Base-by-base conservation (phyloP, 2,888 invertebrate species). In the Eueremaeus valkanovi region DNA sequence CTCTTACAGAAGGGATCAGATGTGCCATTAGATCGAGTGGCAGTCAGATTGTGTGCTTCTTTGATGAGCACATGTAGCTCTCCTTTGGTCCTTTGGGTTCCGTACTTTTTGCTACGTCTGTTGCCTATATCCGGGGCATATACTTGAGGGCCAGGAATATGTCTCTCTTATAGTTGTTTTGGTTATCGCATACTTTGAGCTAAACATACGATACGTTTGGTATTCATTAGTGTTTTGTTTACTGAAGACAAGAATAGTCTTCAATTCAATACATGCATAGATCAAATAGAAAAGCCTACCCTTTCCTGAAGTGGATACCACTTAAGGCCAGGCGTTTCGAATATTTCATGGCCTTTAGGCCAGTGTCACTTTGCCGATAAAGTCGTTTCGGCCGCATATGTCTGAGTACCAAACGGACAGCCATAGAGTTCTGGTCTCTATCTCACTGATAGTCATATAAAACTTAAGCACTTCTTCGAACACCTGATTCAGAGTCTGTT, bases 351-450 rank as follows among this genome's bases (percentile, higher is more conserved):
- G 83, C 93, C 92, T 84, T 97, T 88, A 83, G 92, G 90, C n/a
- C 84, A 97, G 88, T 83, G 92, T 89, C 80, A 96, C 94, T 86
- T 97, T 96, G 24, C 97, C 97, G 24, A 98, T 88, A 86, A 97
- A 97, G 85, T 95, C 94, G 85, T 97, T 97, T 75, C 95, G 87
- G 1, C 96, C 96, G 86, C 97, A 95, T 89, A 94, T 93, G 84
- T 96, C 96, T 79, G 93, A 94, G 86, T 97, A 95, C 97, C 97
- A 97, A 63, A 95, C 95, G 77, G 94, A 93, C 79, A 97, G 86
- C 95, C 95, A 96, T 82, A 97, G 86, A 61, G 93, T 94, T 82
- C 96, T 87, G 77, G 91, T 88, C 84, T 95, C 92, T 83, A 97
- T 86, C 82, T 92, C 92, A 84, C 91, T 90, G 81, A 95, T 87